These are phyloP conservation scores for Drosophila seguyi DNA, from an alignment of 1,140 invertebrate genomes.

Conservation along the genomic window DNA sequence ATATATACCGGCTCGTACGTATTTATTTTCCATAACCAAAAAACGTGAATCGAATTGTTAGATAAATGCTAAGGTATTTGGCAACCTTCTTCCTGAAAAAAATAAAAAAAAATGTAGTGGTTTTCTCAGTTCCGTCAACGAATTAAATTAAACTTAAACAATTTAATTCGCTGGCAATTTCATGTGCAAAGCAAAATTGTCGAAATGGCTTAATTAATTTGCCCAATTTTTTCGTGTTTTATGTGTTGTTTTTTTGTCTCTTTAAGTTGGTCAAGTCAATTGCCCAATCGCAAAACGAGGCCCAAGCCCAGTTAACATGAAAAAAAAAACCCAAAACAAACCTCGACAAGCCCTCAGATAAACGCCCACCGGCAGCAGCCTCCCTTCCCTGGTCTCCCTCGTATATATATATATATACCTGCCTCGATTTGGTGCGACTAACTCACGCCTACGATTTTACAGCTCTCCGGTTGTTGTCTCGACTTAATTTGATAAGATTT, in stretches of 20 bases:
- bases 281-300: constrained; percentile 63
- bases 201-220: constrained; percentile 78
- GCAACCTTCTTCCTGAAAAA: constrained; percentile 52
- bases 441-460: constrained; percentile 65
- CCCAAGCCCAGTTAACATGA: constrained; percentile 42
- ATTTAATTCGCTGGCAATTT: constrained; percentile 76
- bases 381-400: not conserved
- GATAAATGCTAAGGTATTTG: constrained; percentile 56
- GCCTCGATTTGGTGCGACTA: constrained; percentile 56
- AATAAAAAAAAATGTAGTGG: not conserved
- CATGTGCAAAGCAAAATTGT: constrained; percentile 70
- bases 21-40: constrained; percentile 57
- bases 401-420: constrained; percentile 3
- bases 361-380: constrained; percentile 33
- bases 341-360: constrained; percentile 65
- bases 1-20: constrained; percentile 8
- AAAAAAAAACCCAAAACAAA: constrained; percentile 48
- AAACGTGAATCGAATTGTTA: constrained; percentile 70
- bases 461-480: constrained; percentile 42
- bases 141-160: constrained; percentile 71
- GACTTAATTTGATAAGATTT: constrained; percentile 79
- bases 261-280: constrained; percentile 78
- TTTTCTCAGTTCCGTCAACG: constrained; percentile 46
- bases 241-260: constrained; percentile 28
- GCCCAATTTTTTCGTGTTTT: constrained; percentile 62